Evolutionary conservation across 2,888 invertebrate genomes (phyloP), one percentile per base, ranked within the genome.

Genomic region (Heliconius sara): DNA sequence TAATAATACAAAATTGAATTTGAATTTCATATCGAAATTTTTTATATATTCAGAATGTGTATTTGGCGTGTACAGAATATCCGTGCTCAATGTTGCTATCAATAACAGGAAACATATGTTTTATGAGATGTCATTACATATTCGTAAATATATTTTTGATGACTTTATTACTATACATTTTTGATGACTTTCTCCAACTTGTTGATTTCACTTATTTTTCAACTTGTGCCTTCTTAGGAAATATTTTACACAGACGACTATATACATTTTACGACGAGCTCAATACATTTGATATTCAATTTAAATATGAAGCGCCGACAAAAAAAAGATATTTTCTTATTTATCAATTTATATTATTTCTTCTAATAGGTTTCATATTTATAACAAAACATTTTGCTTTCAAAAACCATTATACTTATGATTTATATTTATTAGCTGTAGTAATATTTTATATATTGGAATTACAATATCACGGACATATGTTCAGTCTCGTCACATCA

Each of bases 391-490:
- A 30, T 34, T 22, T 0, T n/a, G 2, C 3, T 6, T 13, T 7
- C 7, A 16, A 7, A 34, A 13, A 60, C n/a, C 30, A 13, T 34
- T 30, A 6, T 73, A 57, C 6, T n/a, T 25, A 6, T 22, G 13
- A 13, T n/a, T 13, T 60, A n/a, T 73, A 34, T 34, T n/a, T 60
- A 22, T 60, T 73, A n/a, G 22, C n/a, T n/a, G 3, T 73, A 34
- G 3, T 60, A 52, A 60, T 52, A n/a, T 65, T 81, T 72, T 65
- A 79, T 66, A 66, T 73, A 43, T 78, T 82, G 25, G 84, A 84
- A 52, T 39, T 82, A 60, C 67, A 82, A 77, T 82, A 82, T 76
- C 82, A 82, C 16, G 80, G 80, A 16, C 79, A 84, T 75, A 74
- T 84, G 13, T 65, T 84, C n/a, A 76, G 74, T 79, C 76, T 82